Percentiles rank a stretch among this genome's conserved stretches.
phyloP scores from a whole-genome alignment of 2,797 vertebrate species.

The Lutjanus campechanus region DNA sequence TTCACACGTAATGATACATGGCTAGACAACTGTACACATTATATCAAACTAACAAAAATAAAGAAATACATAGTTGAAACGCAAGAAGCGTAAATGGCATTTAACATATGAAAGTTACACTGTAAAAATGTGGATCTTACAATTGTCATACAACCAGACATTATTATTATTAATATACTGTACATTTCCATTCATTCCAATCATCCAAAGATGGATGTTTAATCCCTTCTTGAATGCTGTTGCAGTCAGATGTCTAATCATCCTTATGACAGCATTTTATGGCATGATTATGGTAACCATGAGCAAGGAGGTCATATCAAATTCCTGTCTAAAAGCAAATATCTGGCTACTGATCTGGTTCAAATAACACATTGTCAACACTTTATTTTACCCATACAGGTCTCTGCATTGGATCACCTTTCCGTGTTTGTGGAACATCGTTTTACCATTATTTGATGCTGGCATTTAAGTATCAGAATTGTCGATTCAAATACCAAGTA shows the following conservation, averaged over 20 bases:
- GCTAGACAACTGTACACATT: slow-evolving; percentile 88
- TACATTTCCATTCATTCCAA: slow-evolving; percentile 85
- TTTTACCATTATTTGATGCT: slow-evolving; percentile 79
- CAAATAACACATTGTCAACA: slow-evolving; percentile 84
- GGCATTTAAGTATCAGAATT: slow-evolving; percentile 82
- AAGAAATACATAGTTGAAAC: slow-evolving; percentile 86
- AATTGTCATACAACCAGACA: slow-evolving; percentile 87
- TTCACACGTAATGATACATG: slow-evolving; percentile 88
- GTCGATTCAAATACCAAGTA: slow-evolving; percentile 79
- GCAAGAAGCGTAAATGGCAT: slow-evolving; percentile 86
- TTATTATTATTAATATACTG: slow-evolving; percentile 88
- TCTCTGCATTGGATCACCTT: slow-evolving; percentile 73
- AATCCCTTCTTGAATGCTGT: slow-evolving; percentile 80
- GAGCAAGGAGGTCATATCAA: slow-evolving; percentile 83
- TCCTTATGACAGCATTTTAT: slow-evolving; percentile 81
- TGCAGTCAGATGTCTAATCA: slow-evolving; percentile 74
- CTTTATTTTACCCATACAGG: slow-evolving; percentile 77
- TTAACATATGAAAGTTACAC: slow-evolving; percentile 88
- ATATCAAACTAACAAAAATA: slow-evolving; percentile 89
- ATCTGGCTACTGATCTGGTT: slow-evolving; percentile 83
- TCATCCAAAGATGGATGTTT: slow-evolving; percentile 80
- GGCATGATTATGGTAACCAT: slow-evolving; percentile 81
- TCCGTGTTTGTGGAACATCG: slow-evolving; percentile 73
- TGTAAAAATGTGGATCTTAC: slow-evolving; percentile 87
- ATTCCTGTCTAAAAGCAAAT: slow-evolving; percentile 83